Evolutionary conservation across 2,888 invertebrate genomes (phyloP), one percentile per base, ranked within the genome.

Genomic region (Torymus tubicola): DNA sequence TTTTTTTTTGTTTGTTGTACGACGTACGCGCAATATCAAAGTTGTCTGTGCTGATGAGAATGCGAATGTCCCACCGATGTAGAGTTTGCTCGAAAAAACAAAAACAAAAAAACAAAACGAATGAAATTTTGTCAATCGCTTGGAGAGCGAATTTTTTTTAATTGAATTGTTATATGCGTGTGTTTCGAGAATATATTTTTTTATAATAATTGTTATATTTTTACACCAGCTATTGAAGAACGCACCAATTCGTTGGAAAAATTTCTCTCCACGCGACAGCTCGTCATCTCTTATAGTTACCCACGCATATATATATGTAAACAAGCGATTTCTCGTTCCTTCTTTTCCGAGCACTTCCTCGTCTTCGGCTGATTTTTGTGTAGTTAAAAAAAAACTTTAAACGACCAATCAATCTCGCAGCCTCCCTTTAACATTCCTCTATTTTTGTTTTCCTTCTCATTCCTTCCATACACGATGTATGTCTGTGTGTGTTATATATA

Each of bases 21-120:
- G 14, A 10, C 16, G 16, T 50, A 18, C 8, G 10, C 8, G 42
- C 3, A 13, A 18, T 60, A 60, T 60, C 18, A 50, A 58, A 31
- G 60, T 60, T 50, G 42, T 42, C 1, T 24, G 61, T 10, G 52
- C 72, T 70, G 61, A 61, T 11, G 52, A 52, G n/a, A 57, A 64
- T 14, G 50, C 42, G 42, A 42, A 42, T 42, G 69, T 73, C 78
- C 78, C 73, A 79, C 78, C 78, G 78, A 79, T 65, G 16, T 61
- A 52, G 52, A 67, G 52, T 67, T 74, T 65, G 12, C 58, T 65
- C 42, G 31, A 55, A 18, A 61, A 60, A 14, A 60, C n/a, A n/a
- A n/a, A n/a, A n/a, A n/a, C n/a, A 60, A 52, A 73, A 71, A 60
- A 21, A 21, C 63, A 55, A 42, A 42, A 42, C 42, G 42, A 42